Evolutionary conservation across 2,797 vertebrate genomes (phyloP).

Genomic region (Fratercula arctica): DNA sequence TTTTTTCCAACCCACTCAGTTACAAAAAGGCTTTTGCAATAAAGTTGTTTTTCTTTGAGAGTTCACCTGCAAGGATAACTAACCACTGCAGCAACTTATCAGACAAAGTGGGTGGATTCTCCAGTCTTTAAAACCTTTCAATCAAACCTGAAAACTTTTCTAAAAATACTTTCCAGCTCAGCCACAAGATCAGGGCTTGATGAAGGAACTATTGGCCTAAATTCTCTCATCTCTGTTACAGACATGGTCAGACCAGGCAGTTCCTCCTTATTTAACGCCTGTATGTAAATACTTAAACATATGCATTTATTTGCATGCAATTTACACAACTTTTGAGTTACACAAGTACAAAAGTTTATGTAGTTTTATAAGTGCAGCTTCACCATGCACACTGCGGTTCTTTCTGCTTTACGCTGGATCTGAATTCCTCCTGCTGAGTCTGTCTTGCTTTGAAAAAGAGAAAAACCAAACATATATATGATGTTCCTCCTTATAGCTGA

Average conservation of each 20-base stretch:
- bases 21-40: not conserved
- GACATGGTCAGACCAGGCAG: not conserved
- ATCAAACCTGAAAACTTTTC: not conserved
- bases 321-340: not conserved
- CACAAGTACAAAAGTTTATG: not conserved
- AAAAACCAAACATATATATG: not conserved
- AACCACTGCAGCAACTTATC: not conserved
- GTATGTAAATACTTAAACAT: not conserved
- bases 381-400: not conserved
- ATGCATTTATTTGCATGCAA: not conserved
- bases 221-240: not conserved
- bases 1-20: not conserved
- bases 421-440: not conserved
- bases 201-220: not conserved
- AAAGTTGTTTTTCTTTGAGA: not conserved
- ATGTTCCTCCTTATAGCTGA: not conserved
- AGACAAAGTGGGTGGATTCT: not conserved
- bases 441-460: not conserved
- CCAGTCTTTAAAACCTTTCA: not conserved
- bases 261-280: not conserved
- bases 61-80: not conserved
- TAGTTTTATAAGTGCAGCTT: not conserved
- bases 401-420: not conserved
- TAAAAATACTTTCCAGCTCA: not conserved
- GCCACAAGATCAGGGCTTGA: not conserved